phyloP scores from a whole-genome alignment of 1,140 invertebrate genomes.

The Daktulosphaira vitifoliae region DNA sequence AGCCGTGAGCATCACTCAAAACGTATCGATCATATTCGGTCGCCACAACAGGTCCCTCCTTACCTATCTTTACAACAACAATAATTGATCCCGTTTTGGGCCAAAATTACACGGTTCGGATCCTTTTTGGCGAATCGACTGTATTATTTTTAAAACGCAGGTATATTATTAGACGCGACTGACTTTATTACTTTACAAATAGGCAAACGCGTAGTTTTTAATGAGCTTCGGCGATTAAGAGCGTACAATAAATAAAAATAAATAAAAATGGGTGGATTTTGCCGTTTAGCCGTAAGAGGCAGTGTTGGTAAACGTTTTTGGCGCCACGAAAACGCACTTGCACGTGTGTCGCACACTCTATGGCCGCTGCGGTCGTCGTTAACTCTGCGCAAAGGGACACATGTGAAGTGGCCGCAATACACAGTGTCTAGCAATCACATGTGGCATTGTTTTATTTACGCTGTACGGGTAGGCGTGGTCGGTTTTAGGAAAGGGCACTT shows the following conservation, averaged over 20 bases:
- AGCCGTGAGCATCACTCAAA: not conserved
- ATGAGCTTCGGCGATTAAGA: not conserved
- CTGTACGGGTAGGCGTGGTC: not conserved
- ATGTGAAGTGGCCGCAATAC: too few species aligned
- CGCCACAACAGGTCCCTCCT: too few species aligned
- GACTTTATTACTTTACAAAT: too few species aligned
- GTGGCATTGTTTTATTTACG: slow-evolving; percentile 9
- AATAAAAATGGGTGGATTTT: slow-evolving; percentile 1
- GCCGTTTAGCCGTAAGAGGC: not conserved
- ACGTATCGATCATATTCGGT: slow-evolving; percentile 15
- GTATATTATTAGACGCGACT: too few species aligned
- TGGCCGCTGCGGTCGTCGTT: too few species aligned
- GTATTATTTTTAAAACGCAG: too few species aligned
- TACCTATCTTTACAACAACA: not conserved
- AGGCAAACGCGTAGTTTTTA: too few species aligned
- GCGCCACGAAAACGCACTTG: slow-evolving; percentile 13
- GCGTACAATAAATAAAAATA: not conserved
- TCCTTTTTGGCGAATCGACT: slow-evolving; percentile 16
- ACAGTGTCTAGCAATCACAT: not conserved
- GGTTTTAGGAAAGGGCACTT: not conserved
- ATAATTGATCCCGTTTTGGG: slow-evolving; percentile 16
- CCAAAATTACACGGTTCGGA: slow-evolving; percentile 15
- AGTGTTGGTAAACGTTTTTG: slow-evolving; percentile 28
- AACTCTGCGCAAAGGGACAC: not conserved
- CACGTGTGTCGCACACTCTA: too few species aligned